Evolutionary conservation across 2,888 invertebrate species (phyloP), one percentile per base, ranked within the genome.

Genomic region (Mesochorus sp.): DNA sequence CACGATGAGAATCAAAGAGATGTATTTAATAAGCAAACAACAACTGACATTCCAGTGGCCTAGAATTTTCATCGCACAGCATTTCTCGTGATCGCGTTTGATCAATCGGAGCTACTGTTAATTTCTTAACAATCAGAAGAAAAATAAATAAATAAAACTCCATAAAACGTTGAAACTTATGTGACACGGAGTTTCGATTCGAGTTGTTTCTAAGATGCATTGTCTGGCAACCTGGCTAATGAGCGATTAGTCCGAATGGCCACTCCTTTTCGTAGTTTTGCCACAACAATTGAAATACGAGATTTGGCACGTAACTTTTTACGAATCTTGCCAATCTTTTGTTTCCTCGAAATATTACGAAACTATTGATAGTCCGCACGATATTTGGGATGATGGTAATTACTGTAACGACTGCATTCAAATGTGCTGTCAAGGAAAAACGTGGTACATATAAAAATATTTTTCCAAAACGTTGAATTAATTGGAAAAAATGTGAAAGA

Each of bases 61-160:
- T 66, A 44, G 76, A 71, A 66, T 71, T 66, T 76, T 66, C 66
- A 76, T 76, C 59, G 49, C 39, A 12, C 49, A 19, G 47, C 39
- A 34, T 71, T 76, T 66, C 71, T 71, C 34, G 34, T 10, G 2
- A 26, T 49, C 59, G n/a, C n/a, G 12, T 49, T 12, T 42, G 19
- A 34, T 59, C 34, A 34, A 66, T 14, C 26, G 12, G 8, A 12
- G 2, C 6, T 8, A 67, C 14, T 53, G 42, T 37, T 37, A 37
- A 31, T 5, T 31, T 5, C 8, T 31, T 31, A 31, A 3, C 31
- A 8, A 31, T 31, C 31, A n/a, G n/a, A n/a, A n/a, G n/a, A n/a
- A n/a, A n/a, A n/a, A n/a, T n/a, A n/a, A n/a, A n/a, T n/a, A n/a
- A n/a, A n/a, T n/a, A n/a, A n/a, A n/a, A n/a, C n/a, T n/a, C n/a